Evolutionary conservation across 2,113 vertebrate genomes (phyloP), one percentile per base, ranked within the genome.

Genomic region (Pagrus major): DNA sequence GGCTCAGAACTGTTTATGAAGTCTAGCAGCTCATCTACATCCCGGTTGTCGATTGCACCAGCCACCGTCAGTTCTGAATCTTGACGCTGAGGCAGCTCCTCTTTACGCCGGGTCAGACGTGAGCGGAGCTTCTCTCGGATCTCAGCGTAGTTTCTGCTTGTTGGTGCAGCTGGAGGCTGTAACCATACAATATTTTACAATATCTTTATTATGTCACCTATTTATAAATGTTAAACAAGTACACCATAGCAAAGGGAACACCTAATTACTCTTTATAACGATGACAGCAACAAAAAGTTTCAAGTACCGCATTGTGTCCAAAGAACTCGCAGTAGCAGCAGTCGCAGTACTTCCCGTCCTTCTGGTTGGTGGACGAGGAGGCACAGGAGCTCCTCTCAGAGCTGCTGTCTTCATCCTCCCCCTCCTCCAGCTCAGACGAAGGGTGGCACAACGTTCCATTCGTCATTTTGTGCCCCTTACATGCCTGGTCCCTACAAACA

Each of bases 281-380:
- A 51, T 4, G 3, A 23, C n/a, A 10, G n/a, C 20, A 49, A 59
- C 9, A 58, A 61, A 76, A 54, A 23, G 21, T 29, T 67, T 54
- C 51, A 76, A 93, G 94, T 95, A 99, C 98, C 96, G 98, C 97
- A 0, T 98, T 99, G 93, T 99, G 98, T 89, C 98, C 98, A 84
- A 99, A 99, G 96, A 99, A 99, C 94, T 99, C 98, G 96, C 98
- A 99, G 96, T 99, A 99, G 96, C 98, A 99, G 95, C 98, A 99
- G 93, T 99, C 98, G 21, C 98, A 99, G 95, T 99, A 99, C 89
- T 99, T 99, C 80, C 98, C 98, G 0, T 99, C 98, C 92, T 97
- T 97, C 95, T 99, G 98, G 89, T 97, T 99, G 76, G 96, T 97
- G 78, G 98, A 99, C 46, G 97, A 98, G 0, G 98, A 99, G 35